phyloP scores from a whole-genome alignment of 2,113 vertebrate species.

The Symphodus melops region DNA sequence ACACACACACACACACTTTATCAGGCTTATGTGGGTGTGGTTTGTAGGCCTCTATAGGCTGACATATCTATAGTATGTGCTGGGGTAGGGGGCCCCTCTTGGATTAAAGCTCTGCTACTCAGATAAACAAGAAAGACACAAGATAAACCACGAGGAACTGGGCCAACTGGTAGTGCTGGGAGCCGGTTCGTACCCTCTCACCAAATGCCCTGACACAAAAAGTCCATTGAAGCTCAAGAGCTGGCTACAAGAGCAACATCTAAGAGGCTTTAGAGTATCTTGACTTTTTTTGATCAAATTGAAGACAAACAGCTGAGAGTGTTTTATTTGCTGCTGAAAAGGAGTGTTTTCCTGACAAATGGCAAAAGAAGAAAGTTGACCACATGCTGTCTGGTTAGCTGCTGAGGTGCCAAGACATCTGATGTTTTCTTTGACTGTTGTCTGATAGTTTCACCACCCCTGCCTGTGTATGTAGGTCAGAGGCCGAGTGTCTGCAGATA shows the following conservation, averaged over 20 bases:
- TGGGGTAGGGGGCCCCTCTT: constrained; percentile 47
- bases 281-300: background rate
- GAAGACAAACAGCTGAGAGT: background rate
- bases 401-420: background rate
- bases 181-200: constrained; percentile 34
- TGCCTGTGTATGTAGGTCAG: constrained; percentile 57
- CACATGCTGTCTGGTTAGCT: constrained; percentile 18
- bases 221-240: constrained; percentile 5
- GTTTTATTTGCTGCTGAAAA: background rate
- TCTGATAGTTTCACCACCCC: constrained; percentile 31
- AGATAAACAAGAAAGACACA: constrained; percentile 69
- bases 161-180: constrained; percentile 59
- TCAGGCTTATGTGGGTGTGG: constrained; percentile 66
- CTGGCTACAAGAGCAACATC: background rate
- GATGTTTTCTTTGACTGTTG: constrained; percentile 5
- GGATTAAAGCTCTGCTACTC: constrained; percentile 66
- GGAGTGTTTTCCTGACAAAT: constrained; percentile 5
- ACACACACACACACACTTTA: constrained; percentile 41
- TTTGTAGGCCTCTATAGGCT: constrained; percentile 45
- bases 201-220: constrained; percentile 4
- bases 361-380: constrained; percentile 21
- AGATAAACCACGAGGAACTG: constrained; percentile 65
- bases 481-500: constrained; percentile 38
- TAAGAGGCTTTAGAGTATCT: background rate
- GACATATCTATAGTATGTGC: constrained; percentile 61